Conservation (phyloP, 2,113 vertebrate genomes). For the human (Homo sapiens) region GRCh38 chrX:45134001-45134500, state of each 20-base stretch:
- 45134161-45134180: not conserved
- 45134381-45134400: not conserved
- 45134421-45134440: not conserved
- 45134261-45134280: conserved; percentile 11
- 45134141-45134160: not conserved
- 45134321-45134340: not conserved
- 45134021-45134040: not conserved
- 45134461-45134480: not conserved
- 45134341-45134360: not conserved
- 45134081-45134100: too few species aligned
- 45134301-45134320: not conserved
- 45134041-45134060: not conserved
- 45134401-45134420: not conserved
- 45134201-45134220: conserved; percentile 11
- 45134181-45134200: not conserved
- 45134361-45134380: not conserved
- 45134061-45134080: not conserved
- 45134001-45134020: not conserved
- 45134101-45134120: too few species aligned
- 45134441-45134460: not conserved
- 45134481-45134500: not conserved
- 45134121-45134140: not conserved
- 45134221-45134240: not conserved
- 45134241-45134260: not conserved
- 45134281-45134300: not conserved